These are phyloP conservation scores for Prunella himalayana DNA, from an alignment of 2,113 vertebrate genomes.

Conservation along the genomic window DNA sequence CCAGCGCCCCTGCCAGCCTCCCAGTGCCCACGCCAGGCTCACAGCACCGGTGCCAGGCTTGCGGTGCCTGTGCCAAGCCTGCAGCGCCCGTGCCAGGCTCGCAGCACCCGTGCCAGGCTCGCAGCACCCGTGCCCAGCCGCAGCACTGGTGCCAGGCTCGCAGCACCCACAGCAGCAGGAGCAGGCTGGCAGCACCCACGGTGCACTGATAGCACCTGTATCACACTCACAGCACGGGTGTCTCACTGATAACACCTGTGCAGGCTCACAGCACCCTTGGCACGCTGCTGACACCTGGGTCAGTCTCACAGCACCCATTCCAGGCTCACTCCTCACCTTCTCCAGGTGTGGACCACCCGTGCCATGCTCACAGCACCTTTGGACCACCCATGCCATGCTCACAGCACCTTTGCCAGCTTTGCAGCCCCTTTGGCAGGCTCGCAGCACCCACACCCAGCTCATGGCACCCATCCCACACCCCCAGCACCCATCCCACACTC, in stretches of 20 bases:
- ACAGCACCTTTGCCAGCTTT: not conserved
- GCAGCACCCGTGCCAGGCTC: not conserved
- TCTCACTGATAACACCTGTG: not conserved
- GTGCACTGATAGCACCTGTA: not conserved
- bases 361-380: not conserved
- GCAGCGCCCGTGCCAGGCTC: not conserved
- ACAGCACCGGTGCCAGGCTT: not conserved
- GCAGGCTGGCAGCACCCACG: not conserved
- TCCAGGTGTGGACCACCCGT: accelerated
- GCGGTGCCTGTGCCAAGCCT: not conserved
- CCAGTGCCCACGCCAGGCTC: not conserved
- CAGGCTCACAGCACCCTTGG: not conserved
- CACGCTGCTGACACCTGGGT: not conserved
- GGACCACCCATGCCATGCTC: accelerated
- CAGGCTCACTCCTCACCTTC: not conserved
- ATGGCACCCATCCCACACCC: not conserved
- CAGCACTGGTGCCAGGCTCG: not conserved
- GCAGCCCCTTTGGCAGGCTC: accelerated
- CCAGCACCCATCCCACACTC: not conserved
- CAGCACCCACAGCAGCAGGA: accelerated
- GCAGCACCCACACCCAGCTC: not conserved
- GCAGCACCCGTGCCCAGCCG: not conserved
- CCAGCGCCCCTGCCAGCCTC: not conserved
- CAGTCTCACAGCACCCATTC: accelerated
- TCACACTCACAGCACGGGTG: not conserved